Evolutionary conservation across 2,113 vertebrate genomes (phyloP), one percentile per base, ranked within the genome.

Genomic region (Daphoenositta chrysoptera): DNA sequence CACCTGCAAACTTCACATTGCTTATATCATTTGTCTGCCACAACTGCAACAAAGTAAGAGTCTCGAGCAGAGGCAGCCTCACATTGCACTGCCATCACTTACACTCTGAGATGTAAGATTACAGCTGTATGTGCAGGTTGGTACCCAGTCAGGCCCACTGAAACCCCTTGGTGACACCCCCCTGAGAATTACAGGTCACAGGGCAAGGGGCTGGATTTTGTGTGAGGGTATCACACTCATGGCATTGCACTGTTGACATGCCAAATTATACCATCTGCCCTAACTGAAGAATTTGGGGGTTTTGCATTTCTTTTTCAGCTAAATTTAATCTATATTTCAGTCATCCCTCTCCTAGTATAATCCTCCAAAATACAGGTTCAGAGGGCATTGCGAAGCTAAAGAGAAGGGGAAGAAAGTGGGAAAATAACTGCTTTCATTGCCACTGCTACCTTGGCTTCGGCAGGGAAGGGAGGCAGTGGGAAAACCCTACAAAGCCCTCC

Each of bases 71-170:
- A 89, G 39, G 69, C 50, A 94, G 78, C n/a, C 68, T 31, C 63
- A 21, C 13, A 1, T 4, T 1, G 10, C 42, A 8, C 11, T 27
- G 58, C 69, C 50, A n/a, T 18, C 42, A 26, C 7, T 17, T 7
- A 20, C 5, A 58, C 39, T n/a, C 27, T 6, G 8, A 50, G 35
- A 19, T n/a, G n/a, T n/a, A n/a, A n/a, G n/a, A n/a, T n/a, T n/a
- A n/a, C 1, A 73, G 6, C 21, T 4, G 2, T 3, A 7, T 0
- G 10, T 13, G 35, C 79, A 68, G 56, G 11, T 0, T 72, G 56
- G 45, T 17, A 13, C 60, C 21, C 37, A 27, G 8, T 2, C 27
- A 56, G 66, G 39, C 24, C 30, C 57, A 76, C n/a, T 7, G 35
- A 28, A 39, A 63, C 10, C 23, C 48, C 33, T 10, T 13, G n/a